phyloP scores from a whole-genome alignment of 2,888 invertebrate species.

The Thera obeliscata region DNA sequence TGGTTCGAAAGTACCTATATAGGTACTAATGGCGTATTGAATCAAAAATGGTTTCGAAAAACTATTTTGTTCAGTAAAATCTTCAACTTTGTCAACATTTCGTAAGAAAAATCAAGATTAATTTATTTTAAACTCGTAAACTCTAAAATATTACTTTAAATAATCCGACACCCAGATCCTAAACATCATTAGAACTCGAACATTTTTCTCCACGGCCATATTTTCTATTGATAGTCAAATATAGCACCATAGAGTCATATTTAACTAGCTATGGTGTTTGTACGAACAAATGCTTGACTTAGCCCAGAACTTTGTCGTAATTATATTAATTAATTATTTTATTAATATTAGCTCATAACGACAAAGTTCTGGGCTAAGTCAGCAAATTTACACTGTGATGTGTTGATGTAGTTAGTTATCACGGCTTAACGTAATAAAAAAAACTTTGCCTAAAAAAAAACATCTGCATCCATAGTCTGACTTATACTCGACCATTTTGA shows the following conservation, averaged over 20 bases:
- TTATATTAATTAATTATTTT: too few relatives aligned
- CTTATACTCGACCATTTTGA: too few relatives aligned
- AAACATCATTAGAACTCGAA: constrained; percentile 57
- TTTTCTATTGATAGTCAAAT: constrained; percentile 56
- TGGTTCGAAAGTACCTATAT: too few relatives aligned
- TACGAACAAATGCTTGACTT: constrained; percentile 2
- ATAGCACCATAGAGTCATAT: constrained; percentile 33
- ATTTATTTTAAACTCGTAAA: constrained; percentile 13
- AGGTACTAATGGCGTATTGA: too few relatives aligned
- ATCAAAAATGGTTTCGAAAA: background rate
- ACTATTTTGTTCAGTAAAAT: background rate
- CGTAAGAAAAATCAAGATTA: constrained; percentile 19
- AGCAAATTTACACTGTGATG: too few relatives aligned
- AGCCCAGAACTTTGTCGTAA: too few relatives aligned
- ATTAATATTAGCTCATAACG: too few relatives aligned
- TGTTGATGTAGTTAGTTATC: too few relatives aligned
- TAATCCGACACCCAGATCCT: constrained; percentile 57
- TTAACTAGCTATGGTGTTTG: background rate
- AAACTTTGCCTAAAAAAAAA: too few relatives aligned
- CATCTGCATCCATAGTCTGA: too few relatives aligned
- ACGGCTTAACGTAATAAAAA: too few relatives aligned
- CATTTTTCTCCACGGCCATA: constrained; percentile 46
- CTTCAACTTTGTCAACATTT: constrained; percentile 21
- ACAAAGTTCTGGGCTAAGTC: too few relatives aligned
- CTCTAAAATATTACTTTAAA: constrained; percentile 46